Evolutionary conservation across 1,140 invertebrate species (phyloP).

Genomic region (Acyrthosiphon pisum): DNA sequence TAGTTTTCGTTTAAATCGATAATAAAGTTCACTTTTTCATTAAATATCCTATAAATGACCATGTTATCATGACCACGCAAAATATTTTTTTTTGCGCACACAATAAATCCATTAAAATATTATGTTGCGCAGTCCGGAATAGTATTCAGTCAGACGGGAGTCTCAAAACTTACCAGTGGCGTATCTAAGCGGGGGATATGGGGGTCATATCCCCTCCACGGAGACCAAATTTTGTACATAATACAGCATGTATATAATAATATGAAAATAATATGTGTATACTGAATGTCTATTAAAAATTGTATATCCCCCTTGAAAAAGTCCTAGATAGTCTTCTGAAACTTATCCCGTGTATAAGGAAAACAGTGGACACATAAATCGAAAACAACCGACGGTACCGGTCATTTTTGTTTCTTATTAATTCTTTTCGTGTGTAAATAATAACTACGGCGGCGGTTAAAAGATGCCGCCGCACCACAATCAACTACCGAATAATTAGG

Average conservation of each 20-base stretch:
- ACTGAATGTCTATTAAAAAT: no score
- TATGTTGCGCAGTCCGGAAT: neutral
- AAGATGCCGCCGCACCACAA: neutral
- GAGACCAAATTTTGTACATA: no score
- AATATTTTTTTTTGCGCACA: neutral
- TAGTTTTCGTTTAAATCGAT: neutral
- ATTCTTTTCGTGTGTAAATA: neutral
- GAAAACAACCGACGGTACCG: neutral
- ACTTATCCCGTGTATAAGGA: no score
- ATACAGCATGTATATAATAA: no score
- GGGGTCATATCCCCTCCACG: no score
- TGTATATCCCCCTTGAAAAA: no score
- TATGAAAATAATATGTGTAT: no score
- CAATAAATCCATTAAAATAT: neutral
- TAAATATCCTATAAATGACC: neutral
- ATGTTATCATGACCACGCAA: neutral
- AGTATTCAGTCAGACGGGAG: no score
- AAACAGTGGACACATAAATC: no score
- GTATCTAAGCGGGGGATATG: no score
- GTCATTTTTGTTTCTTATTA: neutral
- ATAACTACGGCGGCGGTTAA: neutral
- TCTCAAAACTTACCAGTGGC: no score
- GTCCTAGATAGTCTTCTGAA: no score
- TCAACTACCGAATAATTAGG: neutral
- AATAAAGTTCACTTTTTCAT: neutral